Evolutionary conservation across 2,113 vertebrate genomes (phyloP), one percentile per base, ranked within the genome.

Genomic region (Struthio camelus): DNA sequence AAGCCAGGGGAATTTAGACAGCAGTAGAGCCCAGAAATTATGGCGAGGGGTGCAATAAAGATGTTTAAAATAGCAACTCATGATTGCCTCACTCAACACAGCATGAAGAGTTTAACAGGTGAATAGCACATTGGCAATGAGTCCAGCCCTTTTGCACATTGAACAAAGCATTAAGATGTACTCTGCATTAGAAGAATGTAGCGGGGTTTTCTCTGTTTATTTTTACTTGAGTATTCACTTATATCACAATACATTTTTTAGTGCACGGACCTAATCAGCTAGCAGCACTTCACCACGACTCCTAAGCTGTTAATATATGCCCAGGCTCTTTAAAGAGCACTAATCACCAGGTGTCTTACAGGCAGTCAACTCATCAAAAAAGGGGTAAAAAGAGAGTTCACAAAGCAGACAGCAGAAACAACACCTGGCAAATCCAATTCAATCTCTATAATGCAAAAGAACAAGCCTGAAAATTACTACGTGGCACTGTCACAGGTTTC

Each of bases 311-410:
- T 70, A 89, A 89, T 61, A 42, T 7, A 18, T 54, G 67, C 85
- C 32, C 16, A 17, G 48, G 32, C 24, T 91, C 90, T 87, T 93
- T 58, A 84, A 96, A 93, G 53, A 88, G 51, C 70, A 27, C 11
- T 76, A 91, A 94, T 73, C 94, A 72, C 81, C 44, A 89, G 69
- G 86, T 93, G 80, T 89, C 92, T 91, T 85, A 81, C 23, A 78
- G 93, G 85, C 73, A 91, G 46, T 75, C 62, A 93, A 44, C 88
- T 94, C 66, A 70, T 85, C 82, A 65, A 76, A 83, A 94, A 90
- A 84, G 54, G 44, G 69, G 51, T 85, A 50, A 20, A 76, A 92
- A 80, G 32, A 87, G 85, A 87, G 70, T 76, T 87, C 42, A 80
- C 87, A 86, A 96, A 94, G 83, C 59, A 93, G 19, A 59, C 24